phyloP scores from a whole-genome alignment of 2,888 invertebrate species.

The Deilephila porcellus region DNA sequence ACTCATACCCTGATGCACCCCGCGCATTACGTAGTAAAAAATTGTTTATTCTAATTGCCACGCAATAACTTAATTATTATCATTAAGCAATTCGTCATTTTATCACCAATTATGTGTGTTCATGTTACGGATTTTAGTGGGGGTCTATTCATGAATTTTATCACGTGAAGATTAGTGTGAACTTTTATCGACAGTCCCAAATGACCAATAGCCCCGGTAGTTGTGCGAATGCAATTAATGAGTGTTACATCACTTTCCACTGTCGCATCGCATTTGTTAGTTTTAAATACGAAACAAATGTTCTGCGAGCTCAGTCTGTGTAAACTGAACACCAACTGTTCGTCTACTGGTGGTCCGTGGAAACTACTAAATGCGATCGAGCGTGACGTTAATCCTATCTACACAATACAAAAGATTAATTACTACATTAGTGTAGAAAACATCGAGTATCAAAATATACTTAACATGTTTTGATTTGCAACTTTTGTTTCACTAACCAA shows the following conservation, averaged over 20 bases:
- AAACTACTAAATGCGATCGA: constrained; percentile 71
- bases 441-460: constrained; percentile 84
- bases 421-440: constrained; percentile 82
- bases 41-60: constrained; percentile 74
- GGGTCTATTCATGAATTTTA: constrained; percentile 30
- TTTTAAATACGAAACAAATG: constrained; percentile 44
- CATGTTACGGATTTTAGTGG: constrained; percentile 42
- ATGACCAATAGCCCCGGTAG: constrained; percentile 40
- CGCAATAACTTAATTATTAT: constrained; percentile 81
- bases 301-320: constrained; percentile 37
- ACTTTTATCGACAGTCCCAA: constrained; percentile 35
- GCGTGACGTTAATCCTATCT: constrained; percentile 64
- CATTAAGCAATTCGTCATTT: constrained; percentile 81
- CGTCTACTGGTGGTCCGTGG: constrained; percentile 42
- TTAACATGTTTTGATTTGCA: constrained; percentile 79
- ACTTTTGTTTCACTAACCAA: constrained; percentile 80
- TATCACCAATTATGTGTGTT: constrained; percentile 70
- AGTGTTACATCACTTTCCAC: constrained; percentile 59
- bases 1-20: constrained; percentile 85
- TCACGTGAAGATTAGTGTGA: constrained; percentile 39
- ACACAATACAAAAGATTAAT: constrained; percentile 76
- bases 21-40: constrained; percentile 77
- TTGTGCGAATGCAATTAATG: constrained; percentile 44
- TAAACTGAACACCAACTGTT: constrained; percentile 35
- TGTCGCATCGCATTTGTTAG: constrained; percentile 66